Percentiles rank a stretch among this genome's conserved stretches.
These are phyloP conservation scores for Mnemiopsis leidyi DNA, from an alignment of 37 sponge, comb jelly and placozoan genomes.

Conservation along the genomic window DNA sequence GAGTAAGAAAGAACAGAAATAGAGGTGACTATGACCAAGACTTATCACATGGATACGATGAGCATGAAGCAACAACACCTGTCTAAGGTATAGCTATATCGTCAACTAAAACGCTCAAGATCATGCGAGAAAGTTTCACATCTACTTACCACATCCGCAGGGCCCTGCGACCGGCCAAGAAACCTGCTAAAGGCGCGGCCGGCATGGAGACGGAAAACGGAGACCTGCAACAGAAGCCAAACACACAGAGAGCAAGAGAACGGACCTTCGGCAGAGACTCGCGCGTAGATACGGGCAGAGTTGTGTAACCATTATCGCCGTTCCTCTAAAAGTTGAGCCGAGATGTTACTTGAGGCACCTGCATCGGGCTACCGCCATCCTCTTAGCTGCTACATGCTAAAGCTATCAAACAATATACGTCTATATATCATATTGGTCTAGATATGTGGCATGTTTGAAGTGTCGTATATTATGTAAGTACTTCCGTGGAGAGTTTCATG, in stretches of 20 bases:
- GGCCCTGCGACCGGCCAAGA: too few species aligned
- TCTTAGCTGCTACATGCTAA: not conserved
- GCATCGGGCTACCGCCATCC: not conserved
- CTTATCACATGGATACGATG: too few species aligned
- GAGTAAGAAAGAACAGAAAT: too few species aligned
- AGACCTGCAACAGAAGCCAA: not conserved
- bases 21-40: too few species aligned
- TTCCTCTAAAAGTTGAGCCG: slow-evolving; percentile 32
- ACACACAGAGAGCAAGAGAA: not conserved
- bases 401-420: not conserved
- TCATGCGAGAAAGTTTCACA: too few species aligned
- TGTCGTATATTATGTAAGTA: not conserved
- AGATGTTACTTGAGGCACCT: not conserved
- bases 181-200: too few species aligned
- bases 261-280: not conserved
- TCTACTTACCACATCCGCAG: too few species aligned
- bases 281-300: not conserved
- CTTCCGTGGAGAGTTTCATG: not conserved
- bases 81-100: too few species aligned
- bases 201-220: too few species aligned
- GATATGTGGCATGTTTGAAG: not conserved
- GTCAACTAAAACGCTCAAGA: too few species aligned
- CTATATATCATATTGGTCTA: not conserved
- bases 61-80: too few species aligned
- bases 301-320: slow-evolving; percentile 27